Percentiles rank a stretch among this genome's conserved stretches.
Conservation (phyloP, 2,888 invertebrate species). For the Linnaemya vulpina region DNA sequence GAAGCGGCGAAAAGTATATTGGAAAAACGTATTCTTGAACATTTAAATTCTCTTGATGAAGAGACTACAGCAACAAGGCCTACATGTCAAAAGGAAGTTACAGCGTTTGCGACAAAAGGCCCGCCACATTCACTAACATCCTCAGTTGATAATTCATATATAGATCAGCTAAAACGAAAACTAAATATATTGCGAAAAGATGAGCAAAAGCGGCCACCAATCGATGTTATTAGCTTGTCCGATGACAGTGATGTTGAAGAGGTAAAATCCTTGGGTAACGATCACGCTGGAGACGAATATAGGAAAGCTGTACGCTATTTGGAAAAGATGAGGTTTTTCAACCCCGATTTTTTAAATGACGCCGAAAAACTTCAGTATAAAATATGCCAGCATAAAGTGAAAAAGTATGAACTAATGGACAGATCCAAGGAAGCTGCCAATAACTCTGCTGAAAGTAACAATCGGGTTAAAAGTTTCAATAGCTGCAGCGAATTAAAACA, state of each 20-base stretch:
- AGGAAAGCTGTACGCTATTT: background rate
- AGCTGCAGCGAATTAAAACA: background rate
- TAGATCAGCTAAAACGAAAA: constrained; percentile 1
- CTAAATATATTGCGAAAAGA: background rate
- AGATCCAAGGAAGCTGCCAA: too few species aligned
- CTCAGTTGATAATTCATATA: background rate
- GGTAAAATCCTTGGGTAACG: background rate
- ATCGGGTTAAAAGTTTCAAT: too few species aligned
- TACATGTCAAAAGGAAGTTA: background rate
- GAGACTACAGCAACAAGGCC: background rate
- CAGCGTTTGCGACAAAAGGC: background rate
- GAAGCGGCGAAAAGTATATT: background rate
- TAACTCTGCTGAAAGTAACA: background rate
- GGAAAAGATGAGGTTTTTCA: background rate
- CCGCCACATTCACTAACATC: background rate
- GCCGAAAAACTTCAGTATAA: background rate
- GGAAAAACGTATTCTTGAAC: constrained; percentile 30
- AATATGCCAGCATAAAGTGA: background rate
- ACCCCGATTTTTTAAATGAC: background rate
- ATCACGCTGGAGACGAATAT: background rate
- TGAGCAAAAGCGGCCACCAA: background rate
- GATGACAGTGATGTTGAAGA: constrained; percentile 18
- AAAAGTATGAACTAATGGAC: background rate
- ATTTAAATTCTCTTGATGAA: background rate
- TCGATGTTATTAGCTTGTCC: background rate